Percentiles rank a stretch among this genome's conserved stretches.
These are phyloP conservation scores for Lysandra coridon DNA, from an alignment of 2,888 invertebrate species.

Conservation along the genomic window DNA sequence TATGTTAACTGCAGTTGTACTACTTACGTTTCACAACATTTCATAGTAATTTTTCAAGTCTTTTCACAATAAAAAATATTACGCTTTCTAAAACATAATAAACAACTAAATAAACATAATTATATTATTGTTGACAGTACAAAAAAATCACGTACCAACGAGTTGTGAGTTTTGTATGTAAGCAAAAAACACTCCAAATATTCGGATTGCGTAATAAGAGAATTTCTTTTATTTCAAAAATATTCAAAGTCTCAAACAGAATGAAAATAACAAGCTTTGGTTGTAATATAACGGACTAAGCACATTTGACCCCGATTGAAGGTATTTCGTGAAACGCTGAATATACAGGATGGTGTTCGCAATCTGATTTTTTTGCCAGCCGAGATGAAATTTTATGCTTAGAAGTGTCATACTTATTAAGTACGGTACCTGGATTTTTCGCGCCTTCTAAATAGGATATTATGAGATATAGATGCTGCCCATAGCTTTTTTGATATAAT, in stretches of 20 bases:
- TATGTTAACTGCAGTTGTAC: neutral
- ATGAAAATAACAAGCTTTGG: neutral
- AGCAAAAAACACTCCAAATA: neutral
- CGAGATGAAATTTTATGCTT: neutral
- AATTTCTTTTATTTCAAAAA: neutral
- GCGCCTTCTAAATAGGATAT: neutral
- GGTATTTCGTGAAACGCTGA: conserved; percentile 16
- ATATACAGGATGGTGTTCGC: neutral
- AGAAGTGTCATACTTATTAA: neutral
- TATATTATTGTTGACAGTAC: too few species aligned
- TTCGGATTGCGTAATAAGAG: neutral
- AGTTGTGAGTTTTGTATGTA: neutral
- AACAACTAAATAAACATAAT: too few species aligned
- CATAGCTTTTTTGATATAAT: too few species aligned
- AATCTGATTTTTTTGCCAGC: conserved; percentile 5
- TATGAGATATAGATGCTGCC: too few species aligned
- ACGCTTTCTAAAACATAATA: too few species aligned
- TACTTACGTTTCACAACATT: too few species aligned
- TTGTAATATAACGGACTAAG: conserved; percentile 1
- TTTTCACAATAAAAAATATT: too few species aligned
- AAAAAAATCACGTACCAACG: too few species aligned
- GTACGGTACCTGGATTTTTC: neutral
- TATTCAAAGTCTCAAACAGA: neutral
- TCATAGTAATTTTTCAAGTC: too few species aligned
- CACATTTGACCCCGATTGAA: conserved; percentile 6